Conservation (phyloP, 2,113 vertebrate species). For the Dasyurus viverrinus region DNA sequence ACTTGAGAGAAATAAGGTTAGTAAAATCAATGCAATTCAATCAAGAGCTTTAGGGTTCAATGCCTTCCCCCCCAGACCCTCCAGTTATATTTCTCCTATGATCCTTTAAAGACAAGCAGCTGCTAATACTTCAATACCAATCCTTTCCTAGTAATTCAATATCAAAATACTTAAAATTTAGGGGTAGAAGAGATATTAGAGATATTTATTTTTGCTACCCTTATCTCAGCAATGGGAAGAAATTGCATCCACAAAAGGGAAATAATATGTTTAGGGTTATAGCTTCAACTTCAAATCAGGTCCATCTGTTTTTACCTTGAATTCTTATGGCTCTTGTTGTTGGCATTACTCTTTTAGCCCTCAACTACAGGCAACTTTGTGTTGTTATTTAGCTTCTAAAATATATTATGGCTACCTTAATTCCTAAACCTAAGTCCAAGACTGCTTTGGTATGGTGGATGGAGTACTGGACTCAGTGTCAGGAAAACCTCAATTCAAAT, state of each 20-base stretch:
- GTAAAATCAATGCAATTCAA: not conserved
- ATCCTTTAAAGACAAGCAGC: not conserved
- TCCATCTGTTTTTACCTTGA: not conserved
- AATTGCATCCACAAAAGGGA: not conserved
- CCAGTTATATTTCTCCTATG: not conserved
- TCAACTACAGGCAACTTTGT: not conserved
- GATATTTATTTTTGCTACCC: not conserved
- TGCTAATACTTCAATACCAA: not conserved
- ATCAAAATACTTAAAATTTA: not conserved
- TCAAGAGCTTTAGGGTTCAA: not conserved
- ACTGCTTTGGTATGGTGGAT: not conserved
- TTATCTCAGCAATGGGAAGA: not conserved
- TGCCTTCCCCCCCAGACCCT: not conserved
- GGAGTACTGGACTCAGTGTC: too few species aligned
- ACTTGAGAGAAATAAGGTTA: not conserved
- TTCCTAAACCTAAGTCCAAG: not conserved
- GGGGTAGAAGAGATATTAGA: not conserved
- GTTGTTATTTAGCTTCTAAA: not conserved
- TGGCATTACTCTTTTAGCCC: slow-evolving; percentile 37
- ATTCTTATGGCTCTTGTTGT: not conserved
- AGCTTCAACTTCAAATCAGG: too few species aligned
- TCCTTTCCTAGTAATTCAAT: not conserved
- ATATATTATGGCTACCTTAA: not conserved
- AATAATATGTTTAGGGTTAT: too few species aligned
- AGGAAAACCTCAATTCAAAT: not conserved